A percentile compares a stretch with the other conserved stretches of the same genome.
phyloP scores from a whole-genome alignment of 2,888 invertebrate genomes.

The Gymnosoma rotundatum region DNA sequence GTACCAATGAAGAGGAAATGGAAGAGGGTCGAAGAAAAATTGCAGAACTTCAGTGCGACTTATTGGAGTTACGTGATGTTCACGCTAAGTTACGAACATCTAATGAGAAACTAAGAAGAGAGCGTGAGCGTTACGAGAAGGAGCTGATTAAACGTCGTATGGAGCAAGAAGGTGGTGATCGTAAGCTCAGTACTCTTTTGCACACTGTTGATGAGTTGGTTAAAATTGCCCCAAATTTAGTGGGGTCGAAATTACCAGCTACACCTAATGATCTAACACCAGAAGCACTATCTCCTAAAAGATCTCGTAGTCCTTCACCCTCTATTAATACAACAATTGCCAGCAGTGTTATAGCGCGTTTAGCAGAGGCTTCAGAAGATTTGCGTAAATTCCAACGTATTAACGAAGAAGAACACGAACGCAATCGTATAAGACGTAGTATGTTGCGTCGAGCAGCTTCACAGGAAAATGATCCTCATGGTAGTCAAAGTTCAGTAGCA shows the following conservation, averaged over 20 bases:
- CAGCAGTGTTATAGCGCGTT: conserved; percentile 83
- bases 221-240: conserved; percentile 89
- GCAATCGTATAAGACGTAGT: conserved; percentile 82
- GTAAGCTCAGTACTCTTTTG: conserved; percentile 87
- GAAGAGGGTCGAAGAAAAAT: conserved; percentile 94
- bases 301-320: conserved; percentile 80
- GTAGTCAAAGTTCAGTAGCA: conserved; percentile 80
- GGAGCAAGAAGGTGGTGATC: conserved; percentile 88
- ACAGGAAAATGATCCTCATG: conserved; percentile 86
- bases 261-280: conserved; percentile 78
- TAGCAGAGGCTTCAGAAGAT: conserved; percentile 89
- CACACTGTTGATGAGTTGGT: conserved; percentile 91
- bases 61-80: conserved; percentile 93
- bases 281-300: conserved; percentile 74
- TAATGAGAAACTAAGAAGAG: conserved; percentile 93
- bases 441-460: conserved; percentile 84
- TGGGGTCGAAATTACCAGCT: conserved; percentile 77
- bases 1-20: conserved; percentile 93
- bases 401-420: conserved; percentile 84
- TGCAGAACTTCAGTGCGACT: conserved; percentile 91
- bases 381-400: conserved; percentile 83
- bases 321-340: conserved; percentile 77
- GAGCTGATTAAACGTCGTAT: conserved; percentile 87
- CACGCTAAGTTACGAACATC: conserved; percentile 95
- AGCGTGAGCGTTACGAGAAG: conserved; percentile 92